Conservation (phyloP, 1,140 invertebrate genomes). For the Wasmannia auropunctata region DNA sequence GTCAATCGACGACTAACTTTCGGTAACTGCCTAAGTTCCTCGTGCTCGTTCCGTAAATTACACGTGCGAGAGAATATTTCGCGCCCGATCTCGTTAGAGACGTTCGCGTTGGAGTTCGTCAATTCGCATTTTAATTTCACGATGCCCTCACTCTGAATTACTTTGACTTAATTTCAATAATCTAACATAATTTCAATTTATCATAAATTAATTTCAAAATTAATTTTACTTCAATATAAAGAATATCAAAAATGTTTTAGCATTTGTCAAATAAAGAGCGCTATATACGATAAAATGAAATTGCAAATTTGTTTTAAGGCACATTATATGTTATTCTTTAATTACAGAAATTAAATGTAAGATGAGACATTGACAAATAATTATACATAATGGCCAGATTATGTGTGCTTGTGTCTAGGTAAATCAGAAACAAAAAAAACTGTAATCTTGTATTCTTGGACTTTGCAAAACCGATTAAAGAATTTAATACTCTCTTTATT, state of each 20-base stretch:
- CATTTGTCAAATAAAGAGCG: not conserved
- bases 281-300: not conserved
- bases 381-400: not conserved
- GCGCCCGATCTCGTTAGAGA: not conserved
- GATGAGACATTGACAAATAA: not conserved
- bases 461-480: not conserved
- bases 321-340: not conserved
- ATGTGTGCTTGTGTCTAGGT: not conserved
- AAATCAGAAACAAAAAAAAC: not conserved
- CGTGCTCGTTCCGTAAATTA: not conserved
- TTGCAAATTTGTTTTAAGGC: not conserved
- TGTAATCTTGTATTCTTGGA: not conserved
- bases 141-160: not conserved
- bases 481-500: not conserved
- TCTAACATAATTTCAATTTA: too few species aligned
- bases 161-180: not conserved
- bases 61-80: not conserved
- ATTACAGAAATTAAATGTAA: not conserved
- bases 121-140: not conserved
- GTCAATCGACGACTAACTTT: conserved; percentile 19
- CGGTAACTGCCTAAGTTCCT: conserved; percentile 1
- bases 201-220: too few species aligned
- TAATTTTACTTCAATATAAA: not conserved
- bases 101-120: not conserved
- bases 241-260: not conserved